Evolutionary conservation across 2,113 vertebrate species (phyloP).

Genomic region (Spea multiplicata): DNA sequence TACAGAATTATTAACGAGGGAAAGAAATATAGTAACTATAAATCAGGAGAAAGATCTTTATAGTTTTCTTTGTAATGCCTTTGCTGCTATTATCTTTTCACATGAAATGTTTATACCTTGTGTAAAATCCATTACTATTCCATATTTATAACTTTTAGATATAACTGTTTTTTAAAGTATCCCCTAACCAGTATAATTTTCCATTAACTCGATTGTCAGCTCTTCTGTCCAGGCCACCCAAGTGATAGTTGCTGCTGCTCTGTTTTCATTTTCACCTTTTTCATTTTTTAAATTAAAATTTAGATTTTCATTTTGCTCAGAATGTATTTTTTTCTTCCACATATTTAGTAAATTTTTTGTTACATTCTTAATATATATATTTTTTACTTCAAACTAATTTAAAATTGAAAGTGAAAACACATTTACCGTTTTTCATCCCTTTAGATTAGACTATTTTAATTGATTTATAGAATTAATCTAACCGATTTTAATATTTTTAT

Average conservation of each 20-base stretch:
- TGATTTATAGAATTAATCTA: not conserved
- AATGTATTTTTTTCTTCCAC: not conserved
- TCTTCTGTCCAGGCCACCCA: slow-evolving; percentile 29
- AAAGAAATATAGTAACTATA: too few relatives aligned
- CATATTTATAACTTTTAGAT: too few relatives aligned
- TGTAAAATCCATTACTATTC: too few relatives aligned
- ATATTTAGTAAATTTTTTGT: slow-evolving; percentile 1
- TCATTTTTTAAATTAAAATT: not conserved
- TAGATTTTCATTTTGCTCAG: slow-evolving; percentile 17
- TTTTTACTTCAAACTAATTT: not conserved
- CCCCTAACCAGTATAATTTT: not conserved
- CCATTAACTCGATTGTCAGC: slow-evolving; percentile 33
- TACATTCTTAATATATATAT: not conserved
- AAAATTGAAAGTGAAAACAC: too few relatives aligned
- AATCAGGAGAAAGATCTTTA: too few relatives aligned
- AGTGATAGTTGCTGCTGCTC: slow-evolving; percentile 1
- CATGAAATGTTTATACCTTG: too few relatives aligned
- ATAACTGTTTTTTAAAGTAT: too few relatives aligned
- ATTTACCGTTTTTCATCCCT: too few relatives aligned
- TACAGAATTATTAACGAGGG: too few relatives aligned
- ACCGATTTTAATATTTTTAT: not conserved
- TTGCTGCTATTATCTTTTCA: too few relatives aligned
- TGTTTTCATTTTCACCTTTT: not conserved
- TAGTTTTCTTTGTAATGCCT: too few relatives aligned
- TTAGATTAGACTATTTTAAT: too few relatives aligned